A percentile compares a stretch with the other conserved stretches of the same genome.
phyloP scores from a whole-genome alignment of 2,113 vertebrate species.

The Crotalus helleri region DNA sequence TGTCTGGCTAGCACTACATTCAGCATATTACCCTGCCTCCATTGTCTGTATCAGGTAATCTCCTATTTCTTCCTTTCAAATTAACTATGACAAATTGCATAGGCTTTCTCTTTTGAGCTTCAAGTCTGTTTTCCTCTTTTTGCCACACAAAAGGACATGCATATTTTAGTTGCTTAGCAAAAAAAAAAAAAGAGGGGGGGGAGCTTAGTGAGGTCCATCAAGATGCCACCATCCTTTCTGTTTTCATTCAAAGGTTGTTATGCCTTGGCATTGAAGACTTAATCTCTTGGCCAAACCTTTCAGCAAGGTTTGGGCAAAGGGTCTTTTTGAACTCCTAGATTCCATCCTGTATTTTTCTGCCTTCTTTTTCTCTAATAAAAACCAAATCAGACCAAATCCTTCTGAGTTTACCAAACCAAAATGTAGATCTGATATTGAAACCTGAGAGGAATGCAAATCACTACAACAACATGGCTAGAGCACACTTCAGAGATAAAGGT shows the following conservation, averaged over 20 bases:
- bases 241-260: conserved; percentile 3
- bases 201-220: neutral
- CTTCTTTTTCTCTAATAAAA: neutral
- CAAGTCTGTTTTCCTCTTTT: neutral
- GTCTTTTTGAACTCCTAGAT: neutral
- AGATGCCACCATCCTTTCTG: neutral
- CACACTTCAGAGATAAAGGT: neutral
- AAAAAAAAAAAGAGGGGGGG: neutral
- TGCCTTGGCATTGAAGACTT: neutral
- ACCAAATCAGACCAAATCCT: neutral
- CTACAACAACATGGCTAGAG: neutral
- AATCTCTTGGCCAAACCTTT: neutral
- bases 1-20: neutral
- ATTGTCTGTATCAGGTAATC: neutral
- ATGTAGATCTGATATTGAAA: neutral
- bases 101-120: conserved; percentile 2
- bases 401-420: neutral
- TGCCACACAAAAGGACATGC: conserved; percentile 1
- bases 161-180: neutral
- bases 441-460: neutral
- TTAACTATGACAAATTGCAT: conserved; percentile 12
- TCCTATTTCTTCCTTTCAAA: conserved; percentile 6
- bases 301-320: too few relatives aligned
- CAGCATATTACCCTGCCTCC: neutral
- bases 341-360: too few relatives aligned